A percentile compares a stretch with the other conserved stretches of the same genome.
Evolutionary conservation across 2,888 invertebrate genomes (phyloP).

Genomic region (Sphaerophoria taeniata): DNA sequence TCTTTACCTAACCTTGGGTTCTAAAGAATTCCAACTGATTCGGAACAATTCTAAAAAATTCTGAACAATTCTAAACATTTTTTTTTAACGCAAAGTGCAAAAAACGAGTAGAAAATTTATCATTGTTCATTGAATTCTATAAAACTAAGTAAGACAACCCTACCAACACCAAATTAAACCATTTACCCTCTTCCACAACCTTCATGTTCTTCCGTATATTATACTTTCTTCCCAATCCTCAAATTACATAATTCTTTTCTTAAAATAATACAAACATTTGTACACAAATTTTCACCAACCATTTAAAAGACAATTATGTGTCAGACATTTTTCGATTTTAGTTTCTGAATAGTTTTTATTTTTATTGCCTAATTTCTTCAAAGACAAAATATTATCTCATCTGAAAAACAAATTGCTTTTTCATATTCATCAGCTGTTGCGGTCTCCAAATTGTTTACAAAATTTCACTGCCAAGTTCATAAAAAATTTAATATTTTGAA

Average conservation of each 20-base stretch:
- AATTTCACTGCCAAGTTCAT: slow-evolving; percentile 37
- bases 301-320: slow-evolving; percentile 11
- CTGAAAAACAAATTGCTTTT: slow-evolving; percentile 11
- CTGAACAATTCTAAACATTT: slow-evolving; percentile 15
- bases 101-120: too few relatives aligned
- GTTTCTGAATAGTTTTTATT: background rate
- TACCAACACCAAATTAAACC: too few relatives aligned
- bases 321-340: background rate
- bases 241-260: background rate
- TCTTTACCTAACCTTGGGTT: too few relatives aligned
- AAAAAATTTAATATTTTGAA: background rate
- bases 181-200: too few relatives aligned
- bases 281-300: background rate
- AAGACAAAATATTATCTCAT: background rate
- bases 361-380: background rate
- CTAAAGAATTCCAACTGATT: background rate
- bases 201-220: too few relatives aligned
- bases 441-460: slow-evolving; percentile 23
- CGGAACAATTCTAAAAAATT: background rate
- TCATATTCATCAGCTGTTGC: slow-evolving; percentile 22
- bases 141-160: too few relatives aligned
- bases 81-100: too few relatives aligned
- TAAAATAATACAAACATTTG: too few relatives aligned
- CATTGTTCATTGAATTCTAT: too few relatives aligned
- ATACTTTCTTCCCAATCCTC: too few relatives aligned